Evolutionary conservation across 1,140 invertebrate genomes (phyloP).

Genomic region (Solenopsis invicta): DNA sequence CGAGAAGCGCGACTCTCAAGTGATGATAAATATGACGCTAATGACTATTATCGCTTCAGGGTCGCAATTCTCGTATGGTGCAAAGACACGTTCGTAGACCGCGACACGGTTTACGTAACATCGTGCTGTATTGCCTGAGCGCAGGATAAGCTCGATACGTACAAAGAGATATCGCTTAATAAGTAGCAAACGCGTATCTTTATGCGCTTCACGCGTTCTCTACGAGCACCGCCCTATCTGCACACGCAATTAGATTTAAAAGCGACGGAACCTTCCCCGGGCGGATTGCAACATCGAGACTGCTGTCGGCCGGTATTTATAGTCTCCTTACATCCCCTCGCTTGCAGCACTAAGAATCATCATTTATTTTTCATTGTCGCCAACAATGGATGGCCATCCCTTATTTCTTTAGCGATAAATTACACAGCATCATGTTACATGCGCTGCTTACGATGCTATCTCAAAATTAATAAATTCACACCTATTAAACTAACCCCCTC

Average conservation of each 20-base stretch:
- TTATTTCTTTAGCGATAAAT: constrained; percentile 36
- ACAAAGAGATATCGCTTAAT: constrained; percentile 51
- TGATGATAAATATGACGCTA: constrained; percentile 70
- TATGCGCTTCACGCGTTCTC: constrained; percentile 14
- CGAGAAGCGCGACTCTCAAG: constrained; percentile 2
- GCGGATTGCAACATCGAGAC: constrained; percentile 29
- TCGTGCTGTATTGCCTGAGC: background rate
- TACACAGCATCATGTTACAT: background rate
- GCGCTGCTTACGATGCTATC: constrained; percentile 31
- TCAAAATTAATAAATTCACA: constrained; percentile 19
- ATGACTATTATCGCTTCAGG: constrained; percentile 60
- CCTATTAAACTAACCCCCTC: too few species aligned
- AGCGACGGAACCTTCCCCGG: constrained; percentile 8
- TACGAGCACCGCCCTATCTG: constrained; percentile 22
- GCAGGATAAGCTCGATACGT: constrained; percentile 20
- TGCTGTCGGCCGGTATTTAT: constrained; percentile 35
- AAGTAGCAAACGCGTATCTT: constrained; percentile 20
- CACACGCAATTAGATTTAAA: constrained; percentile 49
- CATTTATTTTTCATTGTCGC: constrained; percentile 54
- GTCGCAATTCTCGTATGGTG: constrained; percentile 1
- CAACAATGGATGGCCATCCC: constrained; percentile 36
- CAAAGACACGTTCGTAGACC: background rate
- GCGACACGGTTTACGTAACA: constrained; percentile 28
- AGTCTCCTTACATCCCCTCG: background rate
- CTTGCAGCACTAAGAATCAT: constrained; percentile 12